Percentiles rank a stretch among this genome's conserved stretches.
Conservation (phyloP, 1,140 invertebrate species). For the Metaphire vulgaris region DNA sequence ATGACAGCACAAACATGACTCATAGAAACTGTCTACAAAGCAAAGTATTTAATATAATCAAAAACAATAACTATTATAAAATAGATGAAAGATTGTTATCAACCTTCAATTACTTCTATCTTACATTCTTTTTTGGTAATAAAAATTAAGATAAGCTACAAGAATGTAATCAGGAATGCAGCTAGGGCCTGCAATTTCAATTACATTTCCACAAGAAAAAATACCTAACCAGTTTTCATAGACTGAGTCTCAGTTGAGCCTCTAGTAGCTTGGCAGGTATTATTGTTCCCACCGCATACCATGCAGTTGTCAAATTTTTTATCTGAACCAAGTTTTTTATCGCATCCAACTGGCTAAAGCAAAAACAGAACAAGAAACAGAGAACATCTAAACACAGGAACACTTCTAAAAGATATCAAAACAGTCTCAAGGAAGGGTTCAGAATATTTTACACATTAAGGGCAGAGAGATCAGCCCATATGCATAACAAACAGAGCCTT, state of each 20-base stretch:
- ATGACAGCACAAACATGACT: no score
- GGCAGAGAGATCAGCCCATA: background rate
- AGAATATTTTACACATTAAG: background rate
- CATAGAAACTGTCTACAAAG: no score
- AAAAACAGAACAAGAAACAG: background rate
- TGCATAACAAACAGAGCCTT: background rate
- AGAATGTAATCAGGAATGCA: background rate
- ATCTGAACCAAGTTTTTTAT: background rate
- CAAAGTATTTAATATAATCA: background rate
- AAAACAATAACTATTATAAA: background rate
- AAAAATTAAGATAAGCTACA: background rate
- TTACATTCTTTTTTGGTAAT: background rate
- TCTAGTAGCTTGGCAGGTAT: background rate
- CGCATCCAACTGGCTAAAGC: background rate
- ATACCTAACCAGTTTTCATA: background rate
- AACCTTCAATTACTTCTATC: background rate
- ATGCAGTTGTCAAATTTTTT: background rate
- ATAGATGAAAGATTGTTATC: background rate
- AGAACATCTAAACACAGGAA: background rate
- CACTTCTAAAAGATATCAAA: background rate
- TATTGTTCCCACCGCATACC: background rate
- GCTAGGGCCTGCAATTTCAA: no score
- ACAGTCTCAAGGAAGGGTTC: background rate
- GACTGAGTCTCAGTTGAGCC: background rate
- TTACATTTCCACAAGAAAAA: no score